Conservation (phyloP, 1,140 invertebrate genomes). For the Procambarus clarkii region DNA sequence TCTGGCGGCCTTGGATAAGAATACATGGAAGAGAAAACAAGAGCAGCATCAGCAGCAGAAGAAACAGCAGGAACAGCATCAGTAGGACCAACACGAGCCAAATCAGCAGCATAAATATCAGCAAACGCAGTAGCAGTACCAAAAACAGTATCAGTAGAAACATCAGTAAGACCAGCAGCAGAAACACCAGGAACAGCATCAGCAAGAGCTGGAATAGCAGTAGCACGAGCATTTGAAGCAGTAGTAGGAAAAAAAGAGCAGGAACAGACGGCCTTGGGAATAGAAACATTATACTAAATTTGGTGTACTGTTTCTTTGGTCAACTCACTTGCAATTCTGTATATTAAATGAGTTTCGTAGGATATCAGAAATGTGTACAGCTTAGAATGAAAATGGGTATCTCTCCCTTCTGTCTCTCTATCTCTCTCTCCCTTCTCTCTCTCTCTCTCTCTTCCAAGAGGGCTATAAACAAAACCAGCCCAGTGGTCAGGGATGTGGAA, state of each 20-base stretch:
- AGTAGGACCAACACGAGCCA: neutral
- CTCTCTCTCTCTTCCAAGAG: too few relatives aligned
- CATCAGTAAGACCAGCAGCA: neutral
- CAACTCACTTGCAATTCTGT: neutral
- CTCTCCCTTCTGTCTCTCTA: neutral
- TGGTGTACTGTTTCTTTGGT: too few relatives aligned
- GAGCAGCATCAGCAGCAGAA: neutral
- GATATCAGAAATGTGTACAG: too few relatives aligned
- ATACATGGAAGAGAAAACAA: slow-evolving; percentile 31
- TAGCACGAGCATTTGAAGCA: too few relatives aligned
- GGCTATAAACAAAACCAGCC: too few relatives aligned
- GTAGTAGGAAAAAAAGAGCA: too few relatives aligned
- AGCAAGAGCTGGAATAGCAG: neutral
- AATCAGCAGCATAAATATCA: neutral
- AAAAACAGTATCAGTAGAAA: neutral
- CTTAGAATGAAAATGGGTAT: neutral
- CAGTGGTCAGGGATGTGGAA: too few relatives aligned
- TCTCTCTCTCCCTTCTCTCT: too few relatives aligned
- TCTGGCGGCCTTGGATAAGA: slow-evolving; percentile 7
- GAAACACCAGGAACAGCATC: neutral
- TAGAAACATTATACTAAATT: too few relatives aligned
- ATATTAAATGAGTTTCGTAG: neutral
- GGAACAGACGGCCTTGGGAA: too few relatives aligned
- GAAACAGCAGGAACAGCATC: neutral
- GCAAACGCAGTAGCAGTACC: neutral